Conservation (phyloP, 2,797 vertebrate genomes). For the Cuculus canorus region DNA sequence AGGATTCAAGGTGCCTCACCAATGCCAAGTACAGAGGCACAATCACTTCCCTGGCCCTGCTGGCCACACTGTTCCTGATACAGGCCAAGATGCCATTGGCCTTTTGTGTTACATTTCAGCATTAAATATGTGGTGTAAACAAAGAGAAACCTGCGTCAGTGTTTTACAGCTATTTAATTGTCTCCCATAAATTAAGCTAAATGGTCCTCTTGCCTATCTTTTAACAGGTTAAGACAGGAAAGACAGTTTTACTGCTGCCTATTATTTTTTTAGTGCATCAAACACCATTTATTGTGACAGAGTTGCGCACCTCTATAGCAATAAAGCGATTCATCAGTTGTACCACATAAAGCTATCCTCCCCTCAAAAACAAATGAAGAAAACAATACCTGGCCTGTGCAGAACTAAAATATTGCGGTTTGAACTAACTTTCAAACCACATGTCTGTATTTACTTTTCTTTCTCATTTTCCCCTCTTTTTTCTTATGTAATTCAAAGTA, state of each 20-base stretch:
- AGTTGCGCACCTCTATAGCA: background rate
- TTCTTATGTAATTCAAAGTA: background rate
- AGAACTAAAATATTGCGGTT: background rate
- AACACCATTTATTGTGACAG: background rate
- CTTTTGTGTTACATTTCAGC: background rate
- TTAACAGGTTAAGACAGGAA: background rate
- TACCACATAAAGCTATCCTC: background rate
- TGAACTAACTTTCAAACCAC: background rate
- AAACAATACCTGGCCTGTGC: background rate
- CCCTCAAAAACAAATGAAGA: background rate
- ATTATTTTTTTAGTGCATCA: background rate
- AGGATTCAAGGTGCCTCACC: too few species aligned
- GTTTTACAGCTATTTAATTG: background rate
- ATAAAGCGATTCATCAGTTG: background rate
- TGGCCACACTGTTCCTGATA: too few species aligned
- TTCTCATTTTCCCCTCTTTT: background rate
- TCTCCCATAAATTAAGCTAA: background rate
- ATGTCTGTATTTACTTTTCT: background rate
- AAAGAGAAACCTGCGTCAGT: background rate
- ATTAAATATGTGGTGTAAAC: background rate
- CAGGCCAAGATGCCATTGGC: too few species aligned
- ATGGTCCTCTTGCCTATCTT: background rate
- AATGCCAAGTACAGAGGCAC: too few species aligned
- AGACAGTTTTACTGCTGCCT: background rate
- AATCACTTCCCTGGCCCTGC: too few species aligned